Conservation (phyloP, 1,140 invertebrate species). For the Caenorhabditis latens region DNA sequence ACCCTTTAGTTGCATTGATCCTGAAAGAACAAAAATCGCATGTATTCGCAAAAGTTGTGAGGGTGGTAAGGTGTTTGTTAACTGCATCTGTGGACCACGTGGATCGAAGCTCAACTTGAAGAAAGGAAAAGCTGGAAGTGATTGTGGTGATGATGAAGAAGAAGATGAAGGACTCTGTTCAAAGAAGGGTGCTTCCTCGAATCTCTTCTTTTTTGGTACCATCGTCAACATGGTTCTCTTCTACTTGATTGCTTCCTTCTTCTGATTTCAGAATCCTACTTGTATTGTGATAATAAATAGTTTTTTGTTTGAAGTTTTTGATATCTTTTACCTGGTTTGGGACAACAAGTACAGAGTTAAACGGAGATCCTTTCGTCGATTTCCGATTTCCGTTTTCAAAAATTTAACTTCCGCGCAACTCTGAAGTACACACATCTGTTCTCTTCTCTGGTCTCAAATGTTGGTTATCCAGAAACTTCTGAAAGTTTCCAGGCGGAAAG, state of each 20-base stretch:
- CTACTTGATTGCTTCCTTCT: not conserved
- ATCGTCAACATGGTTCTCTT: not conserved
- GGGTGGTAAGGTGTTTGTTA: rapidly evolving
- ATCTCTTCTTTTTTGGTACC: not conserved
- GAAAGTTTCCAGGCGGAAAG: no score
- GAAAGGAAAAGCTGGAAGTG: not conserved
- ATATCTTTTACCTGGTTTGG: no score
- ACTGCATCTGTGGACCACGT: not conserved
- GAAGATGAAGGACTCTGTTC: not conserved
- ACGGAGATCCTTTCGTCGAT: no score
- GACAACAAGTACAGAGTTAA: not conserved
- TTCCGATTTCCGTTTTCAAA: no score
- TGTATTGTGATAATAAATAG: not conserved
- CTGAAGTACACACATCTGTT: no score
- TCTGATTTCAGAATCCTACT: not conserved
- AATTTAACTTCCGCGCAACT: no score
- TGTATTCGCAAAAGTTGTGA: not conserved
- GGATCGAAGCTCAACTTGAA: no score
- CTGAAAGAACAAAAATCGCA: no score
- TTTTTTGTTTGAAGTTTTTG: not conserved
- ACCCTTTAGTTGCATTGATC: no score
- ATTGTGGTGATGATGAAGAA: not conserved
- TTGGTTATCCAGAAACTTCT: no score
- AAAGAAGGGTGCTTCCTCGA: not conserved
- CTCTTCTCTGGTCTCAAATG: no score